Base-by-base conservation (phyloP, 2,797 vertebrate genomes). In the Hephaestus fuliginosus region DNA sequence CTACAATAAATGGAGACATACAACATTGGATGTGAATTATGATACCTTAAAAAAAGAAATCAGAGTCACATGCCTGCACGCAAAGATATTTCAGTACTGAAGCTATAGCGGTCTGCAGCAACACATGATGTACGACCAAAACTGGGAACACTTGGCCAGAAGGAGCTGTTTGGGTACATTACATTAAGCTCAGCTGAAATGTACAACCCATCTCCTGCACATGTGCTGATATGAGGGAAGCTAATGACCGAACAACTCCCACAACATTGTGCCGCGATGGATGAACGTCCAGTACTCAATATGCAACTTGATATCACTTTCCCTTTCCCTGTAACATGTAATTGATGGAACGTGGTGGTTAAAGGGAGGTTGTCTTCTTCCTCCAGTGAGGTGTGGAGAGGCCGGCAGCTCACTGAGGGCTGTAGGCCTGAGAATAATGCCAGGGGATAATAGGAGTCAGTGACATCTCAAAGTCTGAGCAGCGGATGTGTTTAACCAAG, bases 401-500 rank as follows among this genome's bases (percentile, higher is more conserved):
- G 64, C 70, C n/a, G 53, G 63, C 30, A 8, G 82, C 83, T 72
- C 69, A 75, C 55, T 0, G 49, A 81, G 76, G 71, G 70, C 74
- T 28, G 15, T 9, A n/a, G 86, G 75, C 74, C 76, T 60, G 75
- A 82, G 83, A 86, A 87, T 84, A 84, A 87, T 81, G 70, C 84
- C 73, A 68, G 66, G 36, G 90, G 89, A 93, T 94, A 93, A 94
- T 90, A 79, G 87, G 91, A 93, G 88, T 95, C 92, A 84, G 90
- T 93, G 92, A 93, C 92, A 93, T 92, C 91, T 92, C 76, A 91
- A 70, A 90, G 89, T 88, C 92, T 92, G 79, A 90, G 90, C 86
- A 82, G 91, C 82, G 85, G 91, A 89, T 91, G 89, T 93, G 92
- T 93, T 94, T 94, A 94, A 94, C 91, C 90, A 91, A 94, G 93